Conservation (phyloP, 2,797 vertebrate genomes). For the Amblyraja radiata region DNA sequence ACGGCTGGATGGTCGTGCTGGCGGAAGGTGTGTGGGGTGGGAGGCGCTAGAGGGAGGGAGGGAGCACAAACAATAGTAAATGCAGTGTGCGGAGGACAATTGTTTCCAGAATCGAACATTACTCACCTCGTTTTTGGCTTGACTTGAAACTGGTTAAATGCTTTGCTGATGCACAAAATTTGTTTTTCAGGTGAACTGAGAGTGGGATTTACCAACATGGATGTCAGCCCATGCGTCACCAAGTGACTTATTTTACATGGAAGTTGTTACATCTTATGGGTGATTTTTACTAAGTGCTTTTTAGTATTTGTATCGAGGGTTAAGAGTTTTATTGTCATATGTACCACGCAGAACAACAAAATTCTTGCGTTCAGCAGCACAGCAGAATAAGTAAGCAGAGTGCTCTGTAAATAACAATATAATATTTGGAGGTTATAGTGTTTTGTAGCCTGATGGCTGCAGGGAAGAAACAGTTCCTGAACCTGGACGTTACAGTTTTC, state of each 20-base stretch:
- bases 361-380: too few species aligned
- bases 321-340: too few species aligned
- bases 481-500: too few species aligned
- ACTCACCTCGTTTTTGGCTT: neutral
- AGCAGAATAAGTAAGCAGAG: too few species aligned
- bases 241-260: neutral
- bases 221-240: neutral
- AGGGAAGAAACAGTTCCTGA: too few species aligned
- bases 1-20: neutral
- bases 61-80: neutral
- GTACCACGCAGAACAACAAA: too few species aligned
- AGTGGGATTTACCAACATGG: neutral
- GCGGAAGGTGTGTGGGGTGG: neutral
- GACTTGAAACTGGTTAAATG: neutral
- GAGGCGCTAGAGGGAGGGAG: neutral
- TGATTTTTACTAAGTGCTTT: neutral
- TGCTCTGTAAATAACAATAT: too few species aligned
- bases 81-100: neutral
- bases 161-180: neutral
- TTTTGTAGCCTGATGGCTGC: too few species aligned
- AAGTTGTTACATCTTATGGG: neutral
- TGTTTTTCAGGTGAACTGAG: neutral
- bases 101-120: neutral
- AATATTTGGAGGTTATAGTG: too few species aligned
- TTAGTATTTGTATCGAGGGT: too few species aligned